Evolutionary conservation across 2,888 invertebrate species (phyloP), one percentile per base, ranked within the genome.

Genomic region (Parascotia fuliginaria): DNA sequence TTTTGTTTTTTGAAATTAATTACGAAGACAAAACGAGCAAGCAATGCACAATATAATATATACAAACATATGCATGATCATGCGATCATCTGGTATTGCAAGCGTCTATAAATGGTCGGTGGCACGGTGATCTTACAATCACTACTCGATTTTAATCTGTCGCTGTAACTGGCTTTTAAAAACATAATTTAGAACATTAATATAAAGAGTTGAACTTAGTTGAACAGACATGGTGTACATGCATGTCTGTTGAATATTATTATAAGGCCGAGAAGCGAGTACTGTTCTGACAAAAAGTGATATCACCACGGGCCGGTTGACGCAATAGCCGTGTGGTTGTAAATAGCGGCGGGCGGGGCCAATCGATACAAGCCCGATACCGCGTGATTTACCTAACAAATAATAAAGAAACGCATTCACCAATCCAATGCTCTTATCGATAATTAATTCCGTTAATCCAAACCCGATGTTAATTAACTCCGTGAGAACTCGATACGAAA

Each of bases 321-420:
- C 80, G 82, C 75, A 80, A 62, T 51, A 48, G 48, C 52, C 77
- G 72, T 70, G 24, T 9, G 67, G 73, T 66, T 68, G 79, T 82
- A 76, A 81, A 80, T 76, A 79, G 78, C 74, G 75, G 58, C 66
- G 68, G 79, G 83, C 83, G 83, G 78, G 66, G 72, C 72, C 74
- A 75, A 78, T 78, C 67, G 75, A 77, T 78, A 73, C 70, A 55
- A 53, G 58, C 65, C 39, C 60, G 74, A 80, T 79, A 79, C 67
- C 60, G 6, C 49, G 83, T 87, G 88, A 88, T 87, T 87, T 88
- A 87, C 87, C 85, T 79, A 85, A 83, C 81, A 79, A 87, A 85
- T 84, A 81, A 81, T 77, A 78, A 80, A 81, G 70, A 70, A 64
- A 74, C 63, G 63, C 76, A 73, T 82, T 73, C 76, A 81, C 77